A percentile compares a stretch with the other conserved stretches of the same genome.
These are phyloP conservation scores for Antennarius maculatus DNA, from an alignment of 2,797 vertebrate genomes.

Conservation along the genomic window DNA sequence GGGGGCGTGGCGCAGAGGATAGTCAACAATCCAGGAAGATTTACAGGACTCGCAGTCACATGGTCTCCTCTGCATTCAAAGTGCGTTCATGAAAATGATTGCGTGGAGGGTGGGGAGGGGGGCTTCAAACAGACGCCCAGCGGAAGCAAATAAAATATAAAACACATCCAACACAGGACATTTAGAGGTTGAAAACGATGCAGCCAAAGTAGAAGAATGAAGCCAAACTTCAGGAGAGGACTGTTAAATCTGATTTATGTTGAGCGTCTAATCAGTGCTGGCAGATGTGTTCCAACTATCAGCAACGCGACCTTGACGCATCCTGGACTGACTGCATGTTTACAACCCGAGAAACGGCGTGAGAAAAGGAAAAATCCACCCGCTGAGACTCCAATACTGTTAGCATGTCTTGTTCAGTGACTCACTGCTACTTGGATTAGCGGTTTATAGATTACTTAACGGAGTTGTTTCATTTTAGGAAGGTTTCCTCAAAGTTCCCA, in stretches of 20 bases:
- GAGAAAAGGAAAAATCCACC: slow-evolving; percentile 45
- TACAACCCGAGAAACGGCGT: slow-evolving; percentile 30
- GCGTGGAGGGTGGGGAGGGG: slow-evolving; percentile 24
- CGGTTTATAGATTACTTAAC: slow-evolving; percentile 8
- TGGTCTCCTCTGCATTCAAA: slow-evolving; percentile 67
- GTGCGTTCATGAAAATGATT: slow-evolving; percentile 69
- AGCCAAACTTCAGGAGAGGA: slow-evolving; percentile 27
- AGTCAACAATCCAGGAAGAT: slow-evolving; percentile 55
- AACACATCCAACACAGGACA: slow-evolving; percentile 28
- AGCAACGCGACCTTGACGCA: slow-evolving; percentile 52
- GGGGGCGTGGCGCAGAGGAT: too few relatives aligned
- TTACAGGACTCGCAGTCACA: slow-evolving; percentile 25
- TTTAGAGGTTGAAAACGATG: slow-evolving; percentile 50
- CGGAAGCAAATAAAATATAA: slow-evolving; percentile 23
- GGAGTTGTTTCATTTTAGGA: slow-evolving; percentile 7
- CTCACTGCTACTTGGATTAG: slow-evolving; percentile 17
- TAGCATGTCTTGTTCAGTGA: slow-evolving; percentile 6
- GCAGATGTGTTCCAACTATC: slow-evolving; percentile 35
- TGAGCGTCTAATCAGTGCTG: slow-evolving; percentile 44
- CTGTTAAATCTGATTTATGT: slow-evolving; percentile 40
- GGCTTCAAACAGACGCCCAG: slow-evolving; percentile 25
- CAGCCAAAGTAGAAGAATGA: slow-evolving; percentile 23
- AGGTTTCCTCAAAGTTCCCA: slow-evolving; percentile 18
- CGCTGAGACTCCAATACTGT: slow-evolving; percentile 21
- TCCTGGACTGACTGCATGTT: slow-evolving; percentile 54